Conservation (phyloP, 2,113 vertebrate genomes). For the Triplophysa dalaica region DNA sequence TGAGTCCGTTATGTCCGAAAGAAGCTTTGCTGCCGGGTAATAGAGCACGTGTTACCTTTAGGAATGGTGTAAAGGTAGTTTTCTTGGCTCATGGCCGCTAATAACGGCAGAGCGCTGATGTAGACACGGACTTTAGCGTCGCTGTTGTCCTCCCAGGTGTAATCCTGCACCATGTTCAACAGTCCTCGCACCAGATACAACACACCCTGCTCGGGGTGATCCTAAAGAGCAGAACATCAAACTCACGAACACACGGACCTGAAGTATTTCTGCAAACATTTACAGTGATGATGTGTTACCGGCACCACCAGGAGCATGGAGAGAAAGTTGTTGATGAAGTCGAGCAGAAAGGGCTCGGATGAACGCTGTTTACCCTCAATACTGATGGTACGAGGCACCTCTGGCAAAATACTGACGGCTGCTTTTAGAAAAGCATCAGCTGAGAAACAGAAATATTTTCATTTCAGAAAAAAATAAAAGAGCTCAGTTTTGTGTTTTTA, state of each 20-base stretch:
- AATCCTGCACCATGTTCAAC: constrained; percentile 95
- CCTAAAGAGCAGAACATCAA: constrained; percentile 67
- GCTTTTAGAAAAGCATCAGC: constrained; percentile 96
- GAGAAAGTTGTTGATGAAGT: constrained; percentile 94
- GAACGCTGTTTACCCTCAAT: constrained; percentile 91
- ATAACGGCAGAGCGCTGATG: constrained; percentile 85
- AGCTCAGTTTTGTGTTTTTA: no score
- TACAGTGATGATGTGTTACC: constrained; percentile 70
- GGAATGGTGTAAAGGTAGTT: constrained; percentile 75
- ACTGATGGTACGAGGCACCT: constrained; percentile 89
- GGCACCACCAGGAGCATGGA: constrained; percentile 89
- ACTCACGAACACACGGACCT: background rate
- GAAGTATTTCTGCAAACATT: background rate
- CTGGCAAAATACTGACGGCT: constrained; percentile 86
- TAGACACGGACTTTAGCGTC: constrained; percentile 91
- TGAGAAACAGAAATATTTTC: constrained; percentile 60
- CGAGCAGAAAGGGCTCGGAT: constrained; percentile 87
- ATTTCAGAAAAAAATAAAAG: background rate
- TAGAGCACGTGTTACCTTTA: constrained; percentile 60
- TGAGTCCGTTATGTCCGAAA: background rate
- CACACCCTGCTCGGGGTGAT: constrained; percentile 95
- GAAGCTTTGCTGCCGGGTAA: background rate
- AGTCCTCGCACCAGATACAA: constrained; percentile 91
- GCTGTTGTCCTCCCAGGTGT: constrained; percentile 92
- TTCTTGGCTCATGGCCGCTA: constrained; percentile 94